phyloP scores from a whole-genome alignment of 2,113 vertebrate genomes.

The Taurulus bubalis region DNA sequence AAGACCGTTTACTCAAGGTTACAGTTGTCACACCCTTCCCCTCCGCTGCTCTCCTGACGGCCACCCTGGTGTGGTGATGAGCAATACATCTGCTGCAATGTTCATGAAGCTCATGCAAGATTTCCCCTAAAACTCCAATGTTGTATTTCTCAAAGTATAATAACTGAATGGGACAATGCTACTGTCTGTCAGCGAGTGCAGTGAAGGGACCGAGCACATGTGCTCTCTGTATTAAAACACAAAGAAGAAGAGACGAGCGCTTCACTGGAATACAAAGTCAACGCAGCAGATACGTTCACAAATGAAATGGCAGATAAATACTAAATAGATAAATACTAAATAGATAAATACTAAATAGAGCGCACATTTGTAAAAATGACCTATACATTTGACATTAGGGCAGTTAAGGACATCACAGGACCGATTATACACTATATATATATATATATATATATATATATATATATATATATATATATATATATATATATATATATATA shows the following conservation, averaged over 20 bases:
- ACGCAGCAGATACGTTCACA: background rate
- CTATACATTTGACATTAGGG: background rate
- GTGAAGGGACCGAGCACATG: background rate
- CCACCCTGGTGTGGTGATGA: background rate
- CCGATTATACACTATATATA: too few relatives aligned
- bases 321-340: too few relatives aligned
- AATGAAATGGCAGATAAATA: background rate
- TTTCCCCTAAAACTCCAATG: background rate
- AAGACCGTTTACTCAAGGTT: slow-evolving; percentile 7
- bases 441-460: too few relatives aligned
- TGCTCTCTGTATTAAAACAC: background rate
- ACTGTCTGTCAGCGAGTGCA: background rate
- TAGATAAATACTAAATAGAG: background rate
- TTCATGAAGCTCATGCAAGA: background rate
- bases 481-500: too few relatives aligned
- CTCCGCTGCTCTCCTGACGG: background rate
- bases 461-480: too few relatives aligned
- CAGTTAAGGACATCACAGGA: background rate
- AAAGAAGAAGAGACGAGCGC: background rate
- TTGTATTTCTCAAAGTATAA: background rate
- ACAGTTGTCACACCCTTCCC: background rate
- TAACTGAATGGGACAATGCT: background rate
- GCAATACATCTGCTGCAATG: background rate
- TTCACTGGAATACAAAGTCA: background rate
- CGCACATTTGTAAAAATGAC: background rate